Evolutionary conservation across 2,113 vertebrate species (phyloP).

Genomic region (Phodopus roborovskii): DNA sequence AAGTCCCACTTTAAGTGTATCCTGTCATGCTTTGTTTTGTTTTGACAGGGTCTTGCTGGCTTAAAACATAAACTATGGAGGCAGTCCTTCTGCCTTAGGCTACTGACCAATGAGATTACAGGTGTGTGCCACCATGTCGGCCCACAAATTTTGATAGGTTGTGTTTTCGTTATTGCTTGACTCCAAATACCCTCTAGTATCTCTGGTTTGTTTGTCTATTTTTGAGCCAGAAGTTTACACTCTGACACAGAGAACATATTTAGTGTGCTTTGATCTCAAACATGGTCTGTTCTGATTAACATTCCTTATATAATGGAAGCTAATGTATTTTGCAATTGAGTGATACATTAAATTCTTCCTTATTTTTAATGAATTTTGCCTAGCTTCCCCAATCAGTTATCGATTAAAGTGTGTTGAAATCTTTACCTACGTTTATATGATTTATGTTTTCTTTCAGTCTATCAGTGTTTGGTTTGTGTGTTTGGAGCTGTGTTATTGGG

Average conservation of each 20-base stretch:
- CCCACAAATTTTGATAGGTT: slow-evolving; percentile 4
- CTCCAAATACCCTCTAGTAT: slow-evolving; percentile 48
- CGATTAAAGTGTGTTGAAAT: background rate
- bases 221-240: background rate
- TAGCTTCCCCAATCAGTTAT: background rate
- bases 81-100: background rate
- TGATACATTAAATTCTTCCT: slow-evolving; percentile 5
- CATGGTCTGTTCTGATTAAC: background rate
- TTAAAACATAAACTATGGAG: background rate
- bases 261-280: background rate
- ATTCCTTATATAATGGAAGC: background rate
- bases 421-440: background rate
- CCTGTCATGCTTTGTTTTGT: background rate
- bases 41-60: background rate
- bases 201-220: background rate
- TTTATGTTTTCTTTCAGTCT: slow-evolving; percentile 21
- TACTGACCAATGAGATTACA: background rate
- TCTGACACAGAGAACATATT: slow-evolving; percentile 30
- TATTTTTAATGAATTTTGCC: slow-evolving; percentile 16
- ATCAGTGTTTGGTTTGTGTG: background rate
- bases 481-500: background rate
- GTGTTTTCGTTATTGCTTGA: slow-evolving; percentile 16
- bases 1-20: background rate
- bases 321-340: background rate
- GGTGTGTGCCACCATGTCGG: background rate